A percentile compares a stretch with the other conserved stretches of the same genome.
Evolutionary conservation across 2,888 invertebrate genomes (phyloP).

Genomic region (Leucophenga montana): DNA sequence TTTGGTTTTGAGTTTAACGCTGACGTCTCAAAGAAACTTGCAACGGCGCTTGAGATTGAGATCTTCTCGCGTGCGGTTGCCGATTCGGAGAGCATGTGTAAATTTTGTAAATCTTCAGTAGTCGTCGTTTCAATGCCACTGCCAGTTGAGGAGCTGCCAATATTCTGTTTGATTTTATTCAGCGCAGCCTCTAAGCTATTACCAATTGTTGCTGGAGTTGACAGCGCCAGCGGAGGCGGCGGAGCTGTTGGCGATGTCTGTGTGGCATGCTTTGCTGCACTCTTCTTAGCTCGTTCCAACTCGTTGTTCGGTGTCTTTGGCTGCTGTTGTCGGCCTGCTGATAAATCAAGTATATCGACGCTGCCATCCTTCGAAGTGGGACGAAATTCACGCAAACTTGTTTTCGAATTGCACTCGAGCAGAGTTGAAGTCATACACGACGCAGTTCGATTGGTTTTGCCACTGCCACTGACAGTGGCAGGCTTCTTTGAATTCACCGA

Average conservation of each 20-base stretch:
- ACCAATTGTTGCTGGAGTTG: constrained; percentile 41
- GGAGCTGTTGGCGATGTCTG: constrained; percentile 43
- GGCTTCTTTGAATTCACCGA: constrained; percentile 42
- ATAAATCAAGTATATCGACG: constrained; percentile 76
- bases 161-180: constrained; percentile 71
- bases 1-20: constrained; percentile 66
- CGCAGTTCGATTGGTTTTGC: constrained; percentile 48
- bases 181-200: constrained; percentile 69
- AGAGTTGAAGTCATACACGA: background rate
- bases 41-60: constrained; percentile 65
- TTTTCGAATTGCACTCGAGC: constrained; percentile 54
- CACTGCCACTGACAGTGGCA: constrained; percentile 41
- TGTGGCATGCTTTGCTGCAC: constrained; percentile 9
- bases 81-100: constrained; percentile 75
- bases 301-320: constrained; percentile 35
- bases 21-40: constrained; percentile 57
- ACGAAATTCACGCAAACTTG: constrained; percentile 68
- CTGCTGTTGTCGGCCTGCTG: constrained; percentile 56
- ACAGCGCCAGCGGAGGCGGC: constrained; percentile 40
- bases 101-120: constrained; percentile 74
- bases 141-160: constrained; percentile 54
- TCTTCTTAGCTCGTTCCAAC: constrained; percentile 20
- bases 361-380: constrained; percentile 71
- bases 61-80: constrained; percentile 71
- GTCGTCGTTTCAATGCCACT: constrained; percentile 16